Base-by-base conservation (phyloP, 2,888 invertebrate species). In the Microchrysa polita region DNA sequence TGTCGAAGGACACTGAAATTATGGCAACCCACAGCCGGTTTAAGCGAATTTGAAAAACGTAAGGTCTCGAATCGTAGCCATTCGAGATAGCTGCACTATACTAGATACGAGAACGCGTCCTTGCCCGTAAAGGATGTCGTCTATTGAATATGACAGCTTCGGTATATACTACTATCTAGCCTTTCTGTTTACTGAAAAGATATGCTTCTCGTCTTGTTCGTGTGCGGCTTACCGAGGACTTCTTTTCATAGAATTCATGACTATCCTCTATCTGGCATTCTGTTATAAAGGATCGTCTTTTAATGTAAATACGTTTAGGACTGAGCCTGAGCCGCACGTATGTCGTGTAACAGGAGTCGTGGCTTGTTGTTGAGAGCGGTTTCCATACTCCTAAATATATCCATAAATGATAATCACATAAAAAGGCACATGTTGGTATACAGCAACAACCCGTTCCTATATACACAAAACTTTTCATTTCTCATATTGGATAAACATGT, bases 291-390 rank as follows among this genome's bases (percentile, higher is more conserved):
- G 69, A 34, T 34, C 57, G 69, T 34, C 69, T 69, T 69, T 69
- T 69, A 69, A 69, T 69, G 69, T 69, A 69, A 69, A 69, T 69
- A 69, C 69, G 69, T 42, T 67, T 69, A 57, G 57, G 55, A 40
- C 34, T 34, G 57, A 7, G 53, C 18, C n/a, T n/a, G n/a, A n/a
- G n/a, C n/a, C n/a, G n/a, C n/a, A n/a, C n/a, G n/a, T n/a, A n/a
- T n/a, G n/a, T n/a, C 40, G n/a, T 57, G 48, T 65, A 48, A 65
- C 55, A 69, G 69, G 69, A 14, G 27, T 34, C 27, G 4, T 34
- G 4, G 34, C 69, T 27, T 16, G 44, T 65, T 69, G 57, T 69
- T 55, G 57, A 69, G 55, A 69, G 55, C 57, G 27, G 7, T 34
- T 34, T 7, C 27, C 7, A n/a, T n/a, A n/a, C n/a, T n/a, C 2